A percentile compares a stretch with the other conserved stretches of the same genome.
These are phyloP conservation scores for Tragelaphus oryx DNA, from an alignment of 2,797 vertebrate species.

Conservation along the genomic window DNA sequence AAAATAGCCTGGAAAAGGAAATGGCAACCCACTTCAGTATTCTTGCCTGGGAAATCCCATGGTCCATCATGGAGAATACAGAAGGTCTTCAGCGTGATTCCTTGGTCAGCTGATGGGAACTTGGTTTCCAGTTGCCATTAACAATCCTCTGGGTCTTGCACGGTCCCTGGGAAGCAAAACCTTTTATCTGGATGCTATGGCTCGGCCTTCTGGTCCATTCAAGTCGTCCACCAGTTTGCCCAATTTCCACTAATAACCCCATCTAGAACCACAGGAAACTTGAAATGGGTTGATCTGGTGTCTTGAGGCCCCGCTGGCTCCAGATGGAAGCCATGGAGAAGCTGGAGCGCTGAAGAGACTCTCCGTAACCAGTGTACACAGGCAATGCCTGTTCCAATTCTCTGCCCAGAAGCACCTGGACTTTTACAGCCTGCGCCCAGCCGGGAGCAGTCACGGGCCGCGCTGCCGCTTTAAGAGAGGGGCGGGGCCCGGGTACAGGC, in stretches of 20 bases:
- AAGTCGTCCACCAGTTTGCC: neutral
- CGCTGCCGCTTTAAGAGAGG: constrained; percentile 85
- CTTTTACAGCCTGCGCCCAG: neutral
- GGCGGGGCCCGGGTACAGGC: constrained; percentile 60
- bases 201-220: neutral
- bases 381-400: fast-evolving
- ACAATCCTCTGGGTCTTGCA: neutral
- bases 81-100: neutral
- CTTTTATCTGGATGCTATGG: neutral
- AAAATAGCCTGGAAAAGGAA: neutral
- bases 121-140: neutral
- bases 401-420: neutral
- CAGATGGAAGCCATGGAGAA: neutral
- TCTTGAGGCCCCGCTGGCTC: neutral
- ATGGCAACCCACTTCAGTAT: neutral
- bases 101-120: neutral
- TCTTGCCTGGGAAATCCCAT: neutral
- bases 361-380: neutral
- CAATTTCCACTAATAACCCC: constrained; percentile 13
- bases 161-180: neutral
- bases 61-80: neutral
- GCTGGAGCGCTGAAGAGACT: neutral
- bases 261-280: neutral
- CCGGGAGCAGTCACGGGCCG: neutral
- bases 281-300: neutral